A percentile compares a stretch with the other conserved stretches of the same genome.
These are phyloP conservation scores for Venusia cambrica DNA, from an alignment of 2,888 invertebrate species.

Conservation along the genomic window DNA sequence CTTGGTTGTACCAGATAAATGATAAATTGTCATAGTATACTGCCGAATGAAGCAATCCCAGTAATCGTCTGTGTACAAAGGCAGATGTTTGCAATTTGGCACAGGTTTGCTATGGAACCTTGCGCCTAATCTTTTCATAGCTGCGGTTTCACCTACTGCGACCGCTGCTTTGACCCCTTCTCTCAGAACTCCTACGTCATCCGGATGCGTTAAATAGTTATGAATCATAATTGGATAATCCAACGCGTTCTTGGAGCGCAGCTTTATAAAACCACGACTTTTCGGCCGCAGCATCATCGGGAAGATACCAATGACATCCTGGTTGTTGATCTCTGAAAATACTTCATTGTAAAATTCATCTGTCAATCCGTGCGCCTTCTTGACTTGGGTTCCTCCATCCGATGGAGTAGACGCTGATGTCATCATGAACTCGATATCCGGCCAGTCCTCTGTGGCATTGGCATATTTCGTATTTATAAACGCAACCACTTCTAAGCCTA, in stretches of 20 bases:
- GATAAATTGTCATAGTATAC: conserved; percentile 94
- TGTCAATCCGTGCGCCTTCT: conserved; percentile 89
- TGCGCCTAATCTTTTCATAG: conserved; percentile 89
- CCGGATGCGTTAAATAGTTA: conserved; percentile 93
- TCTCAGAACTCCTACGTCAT: conserved; percentile 90
- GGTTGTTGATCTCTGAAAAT: conserved; percentile 85
- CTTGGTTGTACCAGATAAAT: conserved; percentile 91
- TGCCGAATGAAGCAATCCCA: conserved; percentile 92
- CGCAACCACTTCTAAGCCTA: conserved; percentile 93
- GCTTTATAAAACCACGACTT: conserved; percentile 89
- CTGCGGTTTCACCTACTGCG: conserved; percentile 89
- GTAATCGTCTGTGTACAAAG: conserved; percentile 90
- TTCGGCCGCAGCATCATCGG: conserved; percentile 95
- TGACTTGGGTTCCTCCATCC: conserved; percentile 91
- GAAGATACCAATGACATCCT: conserved; percentile 90
- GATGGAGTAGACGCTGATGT: conserved; percentile 90
- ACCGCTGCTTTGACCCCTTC: conserved; percentile 94
- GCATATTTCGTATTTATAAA: conserved; percentile 95
- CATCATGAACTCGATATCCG: conserved; percentile 95
- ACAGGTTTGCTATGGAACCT: conserved; percentile 86
- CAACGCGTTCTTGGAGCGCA: conserved; percentile 85
- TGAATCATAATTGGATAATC: conserved; percentile 94
- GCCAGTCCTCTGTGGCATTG: conserved; percentile 93
- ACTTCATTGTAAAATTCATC: conserved; percentile 91
- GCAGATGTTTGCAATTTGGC: conserved; percentile 91